These are phyloP conservation scores for Dipodomys spectabilis DNA, from an alignment of 2,113 vertebrate genomes.

Conservation along the genomic window DNA sequence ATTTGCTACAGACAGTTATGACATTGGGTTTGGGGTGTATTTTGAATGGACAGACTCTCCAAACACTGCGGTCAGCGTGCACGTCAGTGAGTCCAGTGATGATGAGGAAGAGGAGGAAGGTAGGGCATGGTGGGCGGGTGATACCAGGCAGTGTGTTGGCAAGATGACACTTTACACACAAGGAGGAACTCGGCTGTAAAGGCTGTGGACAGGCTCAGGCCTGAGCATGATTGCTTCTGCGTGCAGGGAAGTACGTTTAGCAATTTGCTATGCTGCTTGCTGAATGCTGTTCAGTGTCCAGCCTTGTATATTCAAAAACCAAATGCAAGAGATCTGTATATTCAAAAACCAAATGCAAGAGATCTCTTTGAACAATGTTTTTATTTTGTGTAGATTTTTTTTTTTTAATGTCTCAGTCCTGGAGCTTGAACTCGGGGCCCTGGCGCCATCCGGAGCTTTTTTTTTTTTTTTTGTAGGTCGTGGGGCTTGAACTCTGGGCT, in stretches of 20 bases:
- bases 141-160: neutral
- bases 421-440: too few relatives aligned
- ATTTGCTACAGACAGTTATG: constrained; percentile 99
- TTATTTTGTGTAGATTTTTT: neutral
- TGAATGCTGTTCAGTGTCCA: neutral
- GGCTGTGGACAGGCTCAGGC: too few relatives aligned
- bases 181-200: neutral
- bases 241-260: neutral
- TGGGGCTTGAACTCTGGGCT: too few relatives aligned
- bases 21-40: constrained; percentile 99
- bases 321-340: neutral
- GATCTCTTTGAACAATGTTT: neutral
- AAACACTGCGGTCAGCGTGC: constrained; percentile 96
- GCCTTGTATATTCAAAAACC: neutral
- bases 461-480: too few relatives aligned
- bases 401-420: neutral
- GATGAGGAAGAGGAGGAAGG: constrained; percentile 99
- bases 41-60: constrained; percentile 99
- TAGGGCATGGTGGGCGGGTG: constrained; percentile 69
- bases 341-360: constrained; percentile 3
- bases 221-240: neutral
- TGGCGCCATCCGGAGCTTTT: too few relatives aligned
- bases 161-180: neutral
- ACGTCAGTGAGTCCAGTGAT: constrained; percentile 98
- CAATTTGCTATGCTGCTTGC: neutral